Conservation (phyloP, 2,113 vertebrate genomes). For the Aspidoscelis tigris region DNA sequence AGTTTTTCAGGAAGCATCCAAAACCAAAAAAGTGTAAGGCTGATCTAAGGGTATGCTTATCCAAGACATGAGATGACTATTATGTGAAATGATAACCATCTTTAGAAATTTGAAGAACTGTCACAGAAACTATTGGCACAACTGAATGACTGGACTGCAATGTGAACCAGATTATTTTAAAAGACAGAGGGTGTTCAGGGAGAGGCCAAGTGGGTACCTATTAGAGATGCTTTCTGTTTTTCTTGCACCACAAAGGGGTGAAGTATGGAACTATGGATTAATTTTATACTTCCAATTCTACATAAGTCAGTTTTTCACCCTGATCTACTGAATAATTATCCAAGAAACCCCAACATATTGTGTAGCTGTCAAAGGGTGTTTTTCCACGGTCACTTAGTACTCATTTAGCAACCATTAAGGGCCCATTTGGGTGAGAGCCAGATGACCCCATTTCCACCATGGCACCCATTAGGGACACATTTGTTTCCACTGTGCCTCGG, state of each 20-base stretch:
- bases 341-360: neutral
- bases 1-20: neutral
- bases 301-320: neutral
- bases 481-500: too few species aligned
- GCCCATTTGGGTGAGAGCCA: too few species aligned
- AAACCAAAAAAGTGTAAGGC: neutral
- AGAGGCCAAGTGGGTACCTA: neutral
- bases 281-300: neutral
- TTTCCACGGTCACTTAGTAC: too few species aligned
- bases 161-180: neutral
- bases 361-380: neutral
- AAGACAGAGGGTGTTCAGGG: neutral
- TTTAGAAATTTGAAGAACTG: too few species aligned
- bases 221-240: neutral
- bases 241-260: neutral
- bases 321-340: neutral
- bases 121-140: neutral
- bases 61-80: too few species aligned
- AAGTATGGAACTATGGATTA: neutral
- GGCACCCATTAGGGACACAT: too few species aligned
- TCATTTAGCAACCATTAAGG: too few species aligned
- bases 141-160: neutral
- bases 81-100: too few species aligned
- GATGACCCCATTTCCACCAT: too few species aligned
- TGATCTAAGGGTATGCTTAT: too few species aligned